These are phyloP conservation scores for Allophyes oxyacanthae DNA, from an alignment of 2,888 invertebrate species.

Conservation along the genomic window DNA sequence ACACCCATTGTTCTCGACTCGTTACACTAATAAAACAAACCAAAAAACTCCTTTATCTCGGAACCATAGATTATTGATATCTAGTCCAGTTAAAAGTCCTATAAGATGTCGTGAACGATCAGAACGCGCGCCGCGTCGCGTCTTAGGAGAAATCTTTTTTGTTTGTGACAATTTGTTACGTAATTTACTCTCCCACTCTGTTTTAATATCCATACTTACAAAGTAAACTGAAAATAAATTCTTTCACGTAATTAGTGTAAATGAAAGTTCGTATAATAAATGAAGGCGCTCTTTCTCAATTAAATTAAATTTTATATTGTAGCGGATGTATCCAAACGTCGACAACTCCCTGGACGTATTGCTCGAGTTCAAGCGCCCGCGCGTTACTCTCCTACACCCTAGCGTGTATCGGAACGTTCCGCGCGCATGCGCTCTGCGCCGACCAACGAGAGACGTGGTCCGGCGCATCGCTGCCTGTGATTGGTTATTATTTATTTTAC, in stretches of 20 bases:
- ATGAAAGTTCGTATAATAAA: constrained; percentile 42
- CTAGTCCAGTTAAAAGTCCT: constrained; percentile 26
- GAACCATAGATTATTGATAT: constrained; percentile 35
- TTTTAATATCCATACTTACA: background rate
- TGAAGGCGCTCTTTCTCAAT: constrained; percentile 33
- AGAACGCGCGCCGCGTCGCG: constrained; percentile 8
- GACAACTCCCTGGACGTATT: no score
- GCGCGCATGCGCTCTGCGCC: no score
- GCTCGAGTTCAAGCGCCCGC: no score
- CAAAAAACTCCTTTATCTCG: constrained; percentile 43
- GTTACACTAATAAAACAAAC: constrained; percentile 47
- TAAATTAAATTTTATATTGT: constrained; percentile 55
- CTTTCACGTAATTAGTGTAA: constrained; percentile 40
- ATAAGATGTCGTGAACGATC: constrained; percentile 17
- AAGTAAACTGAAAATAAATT: constrained; percentile 31
- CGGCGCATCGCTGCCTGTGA: no score
- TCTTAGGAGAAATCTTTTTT: constrained; percentile 20
- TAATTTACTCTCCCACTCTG: no score
- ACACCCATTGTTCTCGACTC: constrained; percentile 50
- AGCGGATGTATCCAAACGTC: no score
- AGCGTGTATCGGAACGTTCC: no score
- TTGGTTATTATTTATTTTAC: no score
- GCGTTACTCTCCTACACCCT: no score
- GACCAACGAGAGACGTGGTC: no score
- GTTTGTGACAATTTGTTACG: background rate